Conservation (phyloP, 2,888 invertebrate species). For the Campopleginae sp. region DNA sequence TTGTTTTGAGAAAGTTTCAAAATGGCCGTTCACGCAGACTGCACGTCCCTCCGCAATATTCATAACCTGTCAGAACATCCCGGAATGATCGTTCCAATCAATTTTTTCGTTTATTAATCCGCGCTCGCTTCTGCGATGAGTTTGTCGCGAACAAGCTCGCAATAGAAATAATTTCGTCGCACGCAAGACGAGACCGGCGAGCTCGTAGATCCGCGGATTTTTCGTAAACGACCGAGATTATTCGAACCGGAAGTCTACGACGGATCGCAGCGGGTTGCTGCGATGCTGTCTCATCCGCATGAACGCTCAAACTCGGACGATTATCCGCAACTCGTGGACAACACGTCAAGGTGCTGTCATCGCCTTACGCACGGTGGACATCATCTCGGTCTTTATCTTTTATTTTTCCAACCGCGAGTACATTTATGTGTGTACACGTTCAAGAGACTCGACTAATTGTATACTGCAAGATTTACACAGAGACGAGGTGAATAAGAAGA, state of each 20-base stretch:
- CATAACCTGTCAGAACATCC: background rate
- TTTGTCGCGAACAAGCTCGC: background rate
- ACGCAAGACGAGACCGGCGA: background rate
- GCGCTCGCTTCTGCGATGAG: background rate
- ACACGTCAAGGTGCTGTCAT: slow-evolving; percentile 61
- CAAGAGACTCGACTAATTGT: slow-evolving; percentile 49
- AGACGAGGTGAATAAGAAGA: slow-evolving; percentile 50
- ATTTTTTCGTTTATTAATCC: background rate
- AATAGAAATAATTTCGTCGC: background rate
- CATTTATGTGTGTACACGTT: slow-evolving; percentile 11
- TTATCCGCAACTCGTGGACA: slow-evolving; percentile 21
- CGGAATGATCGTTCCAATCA: background rate
- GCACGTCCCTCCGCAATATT: background rate
- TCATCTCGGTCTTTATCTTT: background rate
- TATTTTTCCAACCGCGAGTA: background rate
- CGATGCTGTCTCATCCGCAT: background rate
- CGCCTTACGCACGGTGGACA: slow-evolving; percentile 10
- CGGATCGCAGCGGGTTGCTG: background rate
- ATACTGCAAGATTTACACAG: slow-evolving; percentile 42
- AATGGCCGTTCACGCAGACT: background rate
- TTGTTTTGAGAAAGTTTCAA: background rate
- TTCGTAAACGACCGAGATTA: background rate
- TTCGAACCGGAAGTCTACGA: background rate
- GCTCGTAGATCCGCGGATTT: background rate
- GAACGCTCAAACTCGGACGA: background rate